Percentiles rank a stretch among this genome's conserved stretches.
Conservation (phyloP, 2,888 invertebrate genomes). For the Amphipoea lucens region DNA sequence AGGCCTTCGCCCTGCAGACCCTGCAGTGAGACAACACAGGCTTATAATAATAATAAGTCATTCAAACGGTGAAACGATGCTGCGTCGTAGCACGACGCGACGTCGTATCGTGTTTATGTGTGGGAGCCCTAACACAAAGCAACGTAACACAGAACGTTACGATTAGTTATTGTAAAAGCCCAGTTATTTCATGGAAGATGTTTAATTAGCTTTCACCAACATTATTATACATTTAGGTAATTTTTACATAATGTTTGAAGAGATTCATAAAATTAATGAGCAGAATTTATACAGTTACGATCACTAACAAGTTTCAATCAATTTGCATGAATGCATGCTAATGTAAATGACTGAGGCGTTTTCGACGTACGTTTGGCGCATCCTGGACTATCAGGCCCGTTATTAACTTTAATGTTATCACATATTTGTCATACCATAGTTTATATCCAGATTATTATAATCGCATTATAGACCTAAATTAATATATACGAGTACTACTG, state of each 20-base stretch:
- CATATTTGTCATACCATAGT: no score
- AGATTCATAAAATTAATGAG: not conserved
- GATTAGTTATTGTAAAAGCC: not conserved
- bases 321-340: not conserved
- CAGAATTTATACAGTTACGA: not conserved
- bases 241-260: not conserved
- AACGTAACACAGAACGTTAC: not conserved
- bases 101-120: no score
- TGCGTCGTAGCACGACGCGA: no score
- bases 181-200: not conserved
- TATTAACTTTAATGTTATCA: not conserved
- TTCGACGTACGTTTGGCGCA: no score
- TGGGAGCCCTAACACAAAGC: not conserved
- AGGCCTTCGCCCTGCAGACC: no score
- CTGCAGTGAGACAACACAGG: no score
- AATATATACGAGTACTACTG: no score
- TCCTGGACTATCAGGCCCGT: not conserved
- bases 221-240: not conserved
- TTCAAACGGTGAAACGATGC: no score
- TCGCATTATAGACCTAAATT: no score
- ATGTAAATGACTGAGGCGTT: not conserved
- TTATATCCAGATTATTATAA: no score
- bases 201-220: conserved; percentile 11
- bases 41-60: no score
- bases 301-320: conserved; percentile 5